Base-by-base conservation (phyloP, 2,888 invertebrate species). In the Nasonia oneida region DNA sequence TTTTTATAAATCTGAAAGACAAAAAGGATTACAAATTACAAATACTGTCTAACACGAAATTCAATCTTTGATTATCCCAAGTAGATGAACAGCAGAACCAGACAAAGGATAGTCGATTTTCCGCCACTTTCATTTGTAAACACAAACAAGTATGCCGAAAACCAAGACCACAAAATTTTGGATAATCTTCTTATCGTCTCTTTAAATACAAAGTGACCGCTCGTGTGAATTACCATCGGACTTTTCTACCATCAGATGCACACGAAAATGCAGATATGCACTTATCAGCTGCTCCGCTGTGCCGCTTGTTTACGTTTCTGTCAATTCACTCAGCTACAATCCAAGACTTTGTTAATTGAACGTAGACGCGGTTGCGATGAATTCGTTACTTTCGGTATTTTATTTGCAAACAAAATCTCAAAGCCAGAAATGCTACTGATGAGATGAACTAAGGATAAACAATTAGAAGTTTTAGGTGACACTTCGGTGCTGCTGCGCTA, bases 1-100 rank as follows among this genome's bases (percentile, higher is more conserved):
- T 79, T 75, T 81, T 81, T 23, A 15, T 81, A 67, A 83, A 83
- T 85, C 87, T 87, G 33, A 14, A 14, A 86, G 78, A 75, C 12
- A 42, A 42, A 10, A n/a, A 6, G 15, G 3, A 18, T 57, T 57
- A 57, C 18, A 0, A 18, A 3, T 18, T 18, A 57, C 18, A 18
- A 57, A 57, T 57, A 5, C 1, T 70, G 15, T 77, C n/a, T 8
- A 39, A 77, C 12, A 42, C 10, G 23, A 3, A 23, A 33, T 70
- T 53, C 47, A 82, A 74, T 3, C 42, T 42, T 6, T 15, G 33
- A 12, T 67, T 47, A 47, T 37, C 37, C 23, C 23, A n/a, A 67
- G 33, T 39, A 29, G 42, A n/a, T 29, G 53, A 53, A 50, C 18
- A n/a, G 42, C 18, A 57, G n/a, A 77, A 71, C 0, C 23, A 57